These are phyloP conservation scores for Elmis aenea DNA, from an alignment of 2,888 invertebrate genomes.

Conservation along the genomic window DNA sequence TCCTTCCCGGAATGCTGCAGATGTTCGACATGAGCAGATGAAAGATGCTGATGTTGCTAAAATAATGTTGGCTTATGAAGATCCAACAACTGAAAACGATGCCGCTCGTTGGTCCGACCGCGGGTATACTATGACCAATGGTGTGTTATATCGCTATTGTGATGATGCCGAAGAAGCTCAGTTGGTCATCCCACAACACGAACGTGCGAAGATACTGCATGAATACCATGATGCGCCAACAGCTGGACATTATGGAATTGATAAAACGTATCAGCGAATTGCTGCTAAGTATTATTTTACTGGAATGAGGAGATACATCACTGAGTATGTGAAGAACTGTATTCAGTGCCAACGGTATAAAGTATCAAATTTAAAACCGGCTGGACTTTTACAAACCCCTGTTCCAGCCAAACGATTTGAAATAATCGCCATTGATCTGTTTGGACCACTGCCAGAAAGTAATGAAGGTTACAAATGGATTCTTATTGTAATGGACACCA, in stretches of 20 bases:
- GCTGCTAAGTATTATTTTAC: slow-evolving; percentile 31
- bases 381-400: slow-evolving; percentile 32
- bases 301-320: slow-evolving; percentile 28
- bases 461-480: slow-evolving; percentile 20
- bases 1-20: not conserved
- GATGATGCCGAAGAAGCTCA: not conserved
- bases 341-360: slow-evolving; percentile 34
- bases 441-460: slow-evolving; percentile 18
- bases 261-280: not conserved
- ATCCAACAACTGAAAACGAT: no score
- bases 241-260: slow-evolving; percentile 1
- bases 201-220: not conserved
- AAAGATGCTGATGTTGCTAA: not conserved
- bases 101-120: no score
- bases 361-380: slow-evolving; percentile 32
- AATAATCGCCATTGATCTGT: slow-evolving; percentile 33
- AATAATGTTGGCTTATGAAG: no score
- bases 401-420: slow-evolving; percentile 26
- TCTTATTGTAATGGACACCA: slow-evolving; percentile 24
- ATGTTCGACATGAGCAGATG: not conserved
- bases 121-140: slow-evolving; percentile 1
- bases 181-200: not conserved
- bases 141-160: slow-evolving; percentile 1
- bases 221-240: slow-evolving; percentile 2
- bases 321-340: slow-evolving; percentile 27